Evolutionary conservation across 2,888 invertebrate species (phyloP).

Genomic region (Aplocera efformata): DNA sequence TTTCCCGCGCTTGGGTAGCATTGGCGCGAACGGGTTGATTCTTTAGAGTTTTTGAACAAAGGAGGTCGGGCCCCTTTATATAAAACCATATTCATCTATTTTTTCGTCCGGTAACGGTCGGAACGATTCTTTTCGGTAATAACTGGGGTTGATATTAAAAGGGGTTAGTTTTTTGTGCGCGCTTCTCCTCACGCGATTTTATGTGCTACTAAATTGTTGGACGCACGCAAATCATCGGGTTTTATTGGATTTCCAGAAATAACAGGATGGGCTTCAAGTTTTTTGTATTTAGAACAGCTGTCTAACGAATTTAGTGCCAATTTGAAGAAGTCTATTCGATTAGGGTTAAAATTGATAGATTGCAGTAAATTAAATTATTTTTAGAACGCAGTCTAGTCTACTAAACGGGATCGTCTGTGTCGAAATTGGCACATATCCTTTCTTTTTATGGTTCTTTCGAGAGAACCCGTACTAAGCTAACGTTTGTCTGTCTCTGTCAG

Average conservation of each 20-base stretch:
- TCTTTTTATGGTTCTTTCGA: too few species aligned
- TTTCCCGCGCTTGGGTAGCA: conserved; percentile 62
- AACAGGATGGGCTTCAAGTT: conserved; percentile 21
- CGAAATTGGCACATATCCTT: too few species aligned
- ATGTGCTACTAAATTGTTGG: conserved; percentile 55
- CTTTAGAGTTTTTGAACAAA: conserved; percentile 47
- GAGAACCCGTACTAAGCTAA: too few species aligned
- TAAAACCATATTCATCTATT: conserved; percentile 71
- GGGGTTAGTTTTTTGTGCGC: conserved; percentile 63
- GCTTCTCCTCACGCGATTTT: conserved; percentile 66
- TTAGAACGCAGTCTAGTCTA: too few species aligned
- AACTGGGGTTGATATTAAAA: conserved; percentile 62
- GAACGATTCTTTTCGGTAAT: conserved; percentile 71
- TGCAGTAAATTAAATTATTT: background rate
- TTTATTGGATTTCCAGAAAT: conserved; percentile 31
- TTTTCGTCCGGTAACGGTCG: conserved; percentile 71
- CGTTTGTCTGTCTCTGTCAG: too few species aligned
- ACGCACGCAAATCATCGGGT: conserved; percentile 58
- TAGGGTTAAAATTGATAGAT: background rate
- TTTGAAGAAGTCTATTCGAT: background rate
- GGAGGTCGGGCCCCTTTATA: conserved; percentile 58
- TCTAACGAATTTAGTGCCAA: conserved; percentile 6
- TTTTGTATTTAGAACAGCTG: conserved; percentile 23
- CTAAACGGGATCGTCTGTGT: too few species aligned
- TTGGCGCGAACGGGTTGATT: conserved; percentile 56